These are phyloP conservation scores for Melolontha melolontha DNA, from an alignment of 2,888 invertebrate genomes.

Conservation along the genomic window DNA sequence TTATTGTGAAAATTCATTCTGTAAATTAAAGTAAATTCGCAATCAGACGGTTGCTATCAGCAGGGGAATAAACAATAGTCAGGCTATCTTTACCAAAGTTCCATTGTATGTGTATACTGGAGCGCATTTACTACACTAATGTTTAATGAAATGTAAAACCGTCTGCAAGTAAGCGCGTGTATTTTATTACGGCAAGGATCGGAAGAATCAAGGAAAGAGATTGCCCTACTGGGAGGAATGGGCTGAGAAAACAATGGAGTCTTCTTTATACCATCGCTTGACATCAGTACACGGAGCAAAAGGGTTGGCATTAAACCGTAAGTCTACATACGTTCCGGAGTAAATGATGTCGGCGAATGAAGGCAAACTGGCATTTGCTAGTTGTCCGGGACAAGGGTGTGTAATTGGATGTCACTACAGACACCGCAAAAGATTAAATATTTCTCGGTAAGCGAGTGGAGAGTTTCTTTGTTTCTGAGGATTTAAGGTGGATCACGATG, in stretches of 20 bases:
- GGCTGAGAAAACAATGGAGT: slow-evolving; percentile 53
- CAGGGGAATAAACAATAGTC: slow-evolving; percentile 36
- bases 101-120: slow-evolving; percentile 47
- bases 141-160: slow-evolving; percentile 61
- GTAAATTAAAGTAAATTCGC: not conserved
- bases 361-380: slow-evolving; percentile 20
- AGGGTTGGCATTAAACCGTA: slow-evolving; percentile 49
- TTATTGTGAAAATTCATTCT: no score
- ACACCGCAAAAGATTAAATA: slow-evolving; percentile 37
- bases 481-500: slow-evolving; percentile 7
- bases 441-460: slow-evolving; percentile 16
- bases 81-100: slow-evolving; percentile 18
- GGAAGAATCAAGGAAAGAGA: slow-evolving; percentile 58
- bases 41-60: not conserved
- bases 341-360: slow-evolving; percentile 32
- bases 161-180: slow-evolving; percentile 58
- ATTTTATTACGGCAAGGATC: slow-evolving; percentile 60
- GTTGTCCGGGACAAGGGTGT: slow-evolving; percentile 17
- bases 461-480: slow-evolving; percentile 23
- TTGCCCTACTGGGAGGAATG: slow-evolving; percentile 55
- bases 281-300: slow-evolving; percentile 41
- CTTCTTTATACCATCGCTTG: slow-evolving; percentile 47
- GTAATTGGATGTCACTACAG: slow-evolving; percentile 35
- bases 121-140: slow-evolving; percentile 52
- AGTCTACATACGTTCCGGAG: slow-evolving; percentile 42